Evolutionary conservation across 2,888 invertebrate genomes (phyloP), one percentile per base, ranked within the genome.

Genomic region (Drepanosiphum platanoidis): DNA sequence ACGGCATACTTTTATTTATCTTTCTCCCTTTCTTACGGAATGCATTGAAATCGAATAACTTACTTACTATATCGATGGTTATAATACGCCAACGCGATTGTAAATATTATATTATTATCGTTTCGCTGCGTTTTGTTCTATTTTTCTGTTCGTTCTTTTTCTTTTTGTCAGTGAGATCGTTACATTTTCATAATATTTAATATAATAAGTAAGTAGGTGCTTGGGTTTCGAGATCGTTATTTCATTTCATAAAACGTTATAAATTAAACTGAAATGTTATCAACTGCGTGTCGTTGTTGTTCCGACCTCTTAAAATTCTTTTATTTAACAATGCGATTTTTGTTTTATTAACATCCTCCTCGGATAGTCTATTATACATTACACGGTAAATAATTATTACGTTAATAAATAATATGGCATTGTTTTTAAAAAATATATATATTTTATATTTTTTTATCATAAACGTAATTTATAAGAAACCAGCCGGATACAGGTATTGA

Each of bases 271-370:
- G 1, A 4, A 42, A 22, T 72, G 18, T 46, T 46, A 11, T n/a
- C 30, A 72, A 32, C 9, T 9, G 22, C 18, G 22, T 18, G 18
- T 72, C 3, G 30, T 8, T 30, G 30, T 32, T 72, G 9, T 32
- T 46, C 11, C 32, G 22, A 72, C 30, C 32, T 13, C 27, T 15
- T 46, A 46, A 8, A 46, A 8, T 72, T 39, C 15, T 42, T 72
- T 42, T 72, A 15, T 3, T 27, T 30, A 42, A 42, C 27, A 71
- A 27, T 9, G 18, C 27, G 27, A 42, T 3, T 42, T 72, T 30
- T 27, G 39, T 42, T 72, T 42, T 42, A 72, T 72, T 72, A 8
- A 42, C n/a, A 72, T 30, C n/a, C 30, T 72, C 18, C 30, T 42
- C 8, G 39, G 15, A 22, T 34, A 36, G 22, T 36, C 27, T 42